Conservation (phyloP, 2,113 vertebrate genomes). For the Aphyosemion australe region DNA sequence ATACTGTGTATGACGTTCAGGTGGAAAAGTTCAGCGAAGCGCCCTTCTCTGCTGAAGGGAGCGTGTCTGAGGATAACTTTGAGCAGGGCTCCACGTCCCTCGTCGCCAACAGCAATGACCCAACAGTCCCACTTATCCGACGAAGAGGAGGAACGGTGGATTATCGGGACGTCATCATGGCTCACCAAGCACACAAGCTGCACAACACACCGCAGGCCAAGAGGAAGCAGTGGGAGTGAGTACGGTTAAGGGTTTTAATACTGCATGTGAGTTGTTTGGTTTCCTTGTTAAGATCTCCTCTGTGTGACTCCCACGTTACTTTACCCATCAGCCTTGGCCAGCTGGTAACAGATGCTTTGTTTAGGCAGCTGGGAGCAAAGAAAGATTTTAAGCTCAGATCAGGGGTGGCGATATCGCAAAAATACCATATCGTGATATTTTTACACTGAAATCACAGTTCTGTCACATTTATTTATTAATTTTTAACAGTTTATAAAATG, state of each 20-base stretch:
- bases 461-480: too few relatives aligned
- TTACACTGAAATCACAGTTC: too few relatives aligned
- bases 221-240: conserved; percentile 92
- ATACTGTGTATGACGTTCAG: conserved; percentile 72
- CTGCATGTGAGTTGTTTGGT: too few relatives aligned
- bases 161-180: conserved; percentile 86
- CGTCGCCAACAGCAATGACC: conserved; percentile 42
- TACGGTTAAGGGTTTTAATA: conserved; percentile 44
- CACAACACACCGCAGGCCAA: conserved; percentile 87
- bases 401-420: too few relatives aligned
- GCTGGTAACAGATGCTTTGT: not conserved
- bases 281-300: too few relatives aligned
- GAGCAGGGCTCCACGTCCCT: conserved; percentile 53
- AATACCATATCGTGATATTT: too few relatives aligned
- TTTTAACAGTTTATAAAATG: too few relatives aligned
- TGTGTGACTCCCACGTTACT: not conserved
- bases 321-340: conserved; percentile 2
- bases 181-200: conserved; percentile 87
- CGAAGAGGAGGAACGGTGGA: conserved; percentile 86
- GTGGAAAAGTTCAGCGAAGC: conserved; percentile 68
- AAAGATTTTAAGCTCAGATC: too few relatives aligned
- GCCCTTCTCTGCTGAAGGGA: conserved; percentile 51
- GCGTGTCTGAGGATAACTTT: conserved; percentile 31
- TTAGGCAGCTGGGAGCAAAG: too few relatives aligned
- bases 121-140: conserved; percentile 66